Evolutionary conservation across 2,797 vertebrate genomes (phyloP), one percentile per base, ranked within the genome.

Genomic region (Siniperca scherzeri): DNA sequence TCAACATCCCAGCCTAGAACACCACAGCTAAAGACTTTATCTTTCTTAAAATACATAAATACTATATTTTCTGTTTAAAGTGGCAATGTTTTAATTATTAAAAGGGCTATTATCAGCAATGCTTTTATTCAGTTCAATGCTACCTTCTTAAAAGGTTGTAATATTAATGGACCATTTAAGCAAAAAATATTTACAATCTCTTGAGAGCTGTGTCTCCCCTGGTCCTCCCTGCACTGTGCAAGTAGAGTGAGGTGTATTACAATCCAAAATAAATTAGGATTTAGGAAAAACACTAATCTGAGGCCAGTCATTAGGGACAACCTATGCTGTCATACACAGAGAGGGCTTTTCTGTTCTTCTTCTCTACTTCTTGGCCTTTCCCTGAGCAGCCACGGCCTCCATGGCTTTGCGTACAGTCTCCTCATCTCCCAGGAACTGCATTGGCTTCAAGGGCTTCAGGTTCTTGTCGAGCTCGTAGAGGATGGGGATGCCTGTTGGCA

Each of bases 401-500:
- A 98, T 99, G 83, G 97, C 97, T 92, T 98, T 98, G 83, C 97
- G 96, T 67, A 98, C 97, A 0, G 97, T 98, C 90, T 98, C 98
- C 90, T 98, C 96, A 2, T 98, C 97, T 25, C 97, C 97, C 70
- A 99, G 94, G 94, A 98, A 99, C 95, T 98, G 97, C 97, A 98
- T 98, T 22, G 97, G 95, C 86, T 97, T 97, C 89, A 97, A 72
- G 0, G 97, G 97, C 90, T 98, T 99, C 93, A 98, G 93, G 92
- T 98, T 98, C 94, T 98, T 97, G 92, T 98, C 97, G 38, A 99
- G 93, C 90, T 98, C 97, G 0, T 97, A 98, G 53, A 98, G 96
- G 0, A 99, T 97, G 46, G 97, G 98, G 90, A 99, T 98, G 33
- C 97, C 98, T 0, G 98, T 99, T 17, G 98, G 98, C 88, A 99